phyloP scores from a whole-genome alignment of 1,140 invertebrate genomes.

The Thaumatotibia leucotreta region DNA sequence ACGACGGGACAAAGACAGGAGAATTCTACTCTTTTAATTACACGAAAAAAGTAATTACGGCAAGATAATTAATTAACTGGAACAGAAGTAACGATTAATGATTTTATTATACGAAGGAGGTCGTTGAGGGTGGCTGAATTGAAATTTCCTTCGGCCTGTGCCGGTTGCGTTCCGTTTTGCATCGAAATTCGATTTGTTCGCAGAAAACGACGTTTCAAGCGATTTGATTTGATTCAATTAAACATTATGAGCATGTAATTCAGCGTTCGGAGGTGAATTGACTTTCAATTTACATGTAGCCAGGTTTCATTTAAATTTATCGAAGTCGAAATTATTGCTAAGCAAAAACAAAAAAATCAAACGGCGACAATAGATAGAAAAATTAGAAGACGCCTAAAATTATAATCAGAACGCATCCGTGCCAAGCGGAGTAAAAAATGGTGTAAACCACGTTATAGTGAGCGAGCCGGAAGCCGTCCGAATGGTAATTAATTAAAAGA shows the following conservation, averaged over 20 bases:
- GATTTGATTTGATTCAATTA: conserved; percentile 57
- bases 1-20: conserved; percentile 73
- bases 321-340: background rate
- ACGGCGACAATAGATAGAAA: background rate
- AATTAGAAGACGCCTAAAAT: conserved; percentile 19
- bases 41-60: conserved; percentile 76
- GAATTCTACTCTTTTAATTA: conserved; percentile 76
- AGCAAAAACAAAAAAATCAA: background rate
- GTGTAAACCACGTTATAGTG: conserved; percentile 42
- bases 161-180: conserved; percentile 39
- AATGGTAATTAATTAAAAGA: conserved; percentile 74
- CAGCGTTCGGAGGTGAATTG: conserved; percentile 30
- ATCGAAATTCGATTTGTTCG: conserved; percentile 45
- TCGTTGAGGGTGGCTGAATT: conserved; percentile 51
- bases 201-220: conserved; percentile 45
- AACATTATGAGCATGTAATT: conserved; percentile 41
- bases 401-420: conserved; percentile 38
- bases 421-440: conserved; percentile 55
- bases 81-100: conserved; percentile 77
- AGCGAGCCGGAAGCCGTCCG: conserved; percentile 65
- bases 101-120: conserved; percentile 75
- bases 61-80: conserved; percentile 76
- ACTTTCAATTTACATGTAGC: conserved; percentile 14
- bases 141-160: conserved; percentile 58
- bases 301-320: background rate